Conservation (phyloP, 2,113 vertebrate species). For the Sinocyclocheilus anophthalmus region DNA sequence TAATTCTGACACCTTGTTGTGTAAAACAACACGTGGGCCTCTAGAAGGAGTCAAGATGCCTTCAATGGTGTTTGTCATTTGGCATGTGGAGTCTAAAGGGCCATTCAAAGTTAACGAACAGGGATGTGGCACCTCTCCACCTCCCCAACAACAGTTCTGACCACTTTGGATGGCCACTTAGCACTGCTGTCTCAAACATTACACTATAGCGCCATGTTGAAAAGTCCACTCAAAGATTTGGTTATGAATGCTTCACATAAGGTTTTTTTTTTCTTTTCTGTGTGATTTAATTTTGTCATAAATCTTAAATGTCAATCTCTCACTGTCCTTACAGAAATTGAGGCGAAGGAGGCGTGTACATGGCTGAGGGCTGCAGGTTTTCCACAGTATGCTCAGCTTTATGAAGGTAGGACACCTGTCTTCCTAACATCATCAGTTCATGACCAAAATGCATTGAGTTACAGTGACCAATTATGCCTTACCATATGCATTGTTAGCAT, state of each 20-base stretch:
- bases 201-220: conserved; percentile 52
- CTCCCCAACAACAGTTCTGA: conserved; percentile 21
- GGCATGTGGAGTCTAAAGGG: conserved; percentile 66
- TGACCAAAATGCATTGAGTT: neutral
- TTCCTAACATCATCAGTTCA: neutral
- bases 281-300: neutral
- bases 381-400: conserved; percentile 49
- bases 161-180: conserved; percentile 57
- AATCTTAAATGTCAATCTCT: conserved; percentile 5
- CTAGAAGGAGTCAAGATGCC: conserved; percentile 38
- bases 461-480: neutral
- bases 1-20: neutral
- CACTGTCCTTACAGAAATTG: conserved; percentile 40
- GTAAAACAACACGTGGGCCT: neutral
- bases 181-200: conserved; percentile 63
- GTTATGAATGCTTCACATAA: neutral
- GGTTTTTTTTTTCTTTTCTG: neutral
- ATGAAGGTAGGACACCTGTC: conserved; percentile 33
- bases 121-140: conserved; percentile 11
- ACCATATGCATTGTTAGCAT: neutral
- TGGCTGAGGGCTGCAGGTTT: conserved; percentile 48
- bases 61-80: conserved; percentile 63
- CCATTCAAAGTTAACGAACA: conserved; percentile 53
- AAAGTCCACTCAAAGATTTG: conserved; percentile 8
- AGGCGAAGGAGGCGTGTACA: conserved; percentile 43